Conservation (phyloP, 2,797 vertebrate species). For the Parotocinclus haroldoi region DNA sequence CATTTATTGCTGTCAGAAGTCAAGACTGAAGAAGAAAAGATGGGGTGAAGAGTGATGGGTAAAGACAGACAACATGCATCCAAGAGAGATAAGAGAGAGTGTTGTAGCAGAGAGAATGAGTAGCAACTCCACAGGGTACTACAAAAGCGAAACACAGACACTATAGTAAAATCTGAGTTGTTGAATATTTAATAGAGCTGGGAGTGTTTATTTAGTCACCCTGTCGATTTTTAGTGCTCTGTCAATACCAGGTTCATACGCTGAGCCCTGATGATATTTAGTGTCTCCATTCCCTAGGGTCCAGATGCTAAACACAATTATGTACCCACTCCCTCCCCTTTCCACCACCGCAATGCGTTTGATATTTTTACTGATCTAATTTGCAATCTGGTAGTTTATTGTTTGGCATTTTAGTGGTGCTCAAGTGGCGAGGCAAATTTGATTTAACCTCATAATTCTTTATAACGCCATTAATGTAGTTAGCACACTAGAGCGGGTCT, state of each 20-base stretch:
- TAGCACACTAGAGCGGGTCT: constrained; percentile 83
- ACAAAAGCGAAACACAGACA: constrained; percentile 66
- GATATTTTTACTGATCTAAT: constrained; percentile 99
- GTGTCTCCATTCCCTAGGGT: constrained; percentile 87
- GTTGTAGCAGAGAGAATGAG: constrained; percentile 21
- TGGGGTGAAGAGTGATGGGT: constrained; percentile 41
- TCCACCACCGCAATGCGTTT: constrained; percentile 93
- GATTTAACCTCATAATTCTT: constrained; percentile 99
- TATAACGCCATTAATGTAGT: constrained; percentile 98
- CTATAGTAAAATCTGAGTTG: constrained; percentile 93
- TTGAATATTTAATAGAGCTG: constrained; percentile 99
- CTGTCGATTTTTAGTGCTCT: constrained; percentile 99
- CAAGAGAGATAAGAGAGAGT: constrained; percentile 37
- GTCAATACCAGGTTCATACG: constrained; percentile 87
- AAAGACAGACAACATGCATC: constrained; percentile 26
- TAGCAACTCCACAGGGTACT: constrained; percentile 38
- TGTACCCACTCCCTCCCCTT: constrained; percentile 64
- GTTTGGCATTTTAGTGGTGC: constrained; percentile 99
- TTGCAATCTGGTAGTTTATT: constrained; percentile 99
- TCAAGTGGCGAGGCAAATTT: constrained; percentile 99
- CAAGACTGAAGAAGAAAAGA: constrained; percentile 23
- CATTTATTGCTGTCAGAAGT: constrained; percentile 77
- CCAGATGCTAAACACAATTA: constrained; percentile 98
- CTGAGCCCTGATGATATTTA: constrained; percentile 97
- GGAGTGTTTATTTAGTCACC: constrained; percentile 98